These are phyloP conservation scores for Antitype chi DNA, from an alignment of 2,888 invertebrate species.

Conservation along the genomic window DNA sequence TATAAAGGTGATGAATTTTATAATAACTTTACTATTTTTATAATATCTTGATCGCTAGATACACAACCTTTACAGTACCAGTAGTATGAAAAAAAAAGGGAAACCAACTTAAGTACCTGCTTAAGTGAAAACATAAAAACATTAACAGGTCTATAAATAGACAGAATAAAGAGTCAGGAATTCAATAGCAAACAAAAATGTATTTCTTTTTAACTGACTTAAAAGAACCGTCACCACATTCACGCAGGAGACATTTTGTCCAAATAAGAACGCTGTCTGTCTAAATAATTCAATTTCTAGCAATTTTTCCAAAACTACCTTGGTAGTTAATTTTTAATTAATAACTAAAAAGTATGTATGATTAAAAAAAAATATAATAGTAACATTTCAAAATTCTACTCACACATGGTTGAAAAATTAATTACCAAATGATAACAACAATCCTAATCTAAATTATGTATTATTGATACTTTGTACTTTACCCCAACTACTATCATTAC, in stretches of 20 bases:
- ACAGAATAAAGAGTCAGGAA: not conserved
- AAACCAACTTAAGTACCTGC: no score
- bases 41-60: not conserved
- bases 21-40: not conserved
- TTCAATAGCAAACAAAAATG: not conserved
- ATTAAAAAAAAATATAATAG: no score
- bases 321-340: not conserved
- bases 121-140: no score
- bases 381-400: conserved; percentile 1
- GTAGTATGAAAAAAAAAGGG: no score
- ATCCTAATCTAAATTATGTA: conserved; percentile 34
- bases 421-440: conserved; percentile 7
- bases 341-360: no score
- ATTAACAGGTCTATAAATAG: not conserved
- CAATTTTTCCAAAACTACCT: not conserved
- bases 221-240: not conserved
- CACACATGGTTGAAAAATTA: not conserved
- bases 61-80: no score
- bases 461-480: conserved; percentile 39
- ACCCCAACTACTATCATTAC: conserved; percentile 37
- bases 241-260: not conserved
- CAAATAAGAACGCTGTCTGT: not conserved
- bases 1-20: not conserved
- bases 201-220: not conserved
- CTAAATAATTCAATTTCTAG: not conserved